Base-by-base conservation (phyloP, 2,888 invertebrate genomes). In the Drosophila sordidula region DNA sequence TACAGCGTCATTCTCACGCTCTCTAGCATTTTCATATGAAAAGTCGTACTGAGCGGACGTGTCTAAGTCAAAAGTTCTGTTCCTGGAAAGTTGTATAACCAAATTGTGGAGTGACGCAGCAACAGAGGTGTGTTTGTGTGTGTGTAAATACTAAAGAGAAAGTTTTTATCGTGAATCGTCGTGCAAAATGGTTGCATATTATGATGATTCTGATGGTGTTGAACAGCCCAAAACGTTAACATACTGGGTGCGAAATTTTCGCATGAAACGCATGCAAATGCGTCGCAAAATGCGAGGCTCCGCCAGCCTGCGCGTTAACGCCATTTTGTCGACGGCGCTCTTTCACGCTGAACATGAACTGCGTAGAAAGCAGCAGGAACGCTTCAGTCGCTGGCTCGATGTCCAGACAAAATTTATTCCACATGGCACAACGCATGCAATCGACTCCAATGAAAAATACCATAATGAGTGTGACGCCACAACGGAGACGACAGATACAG, bases 221-320 rank as follows among this genome's bases (percentile, higher is more conserved):
- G 75, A 75, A 39, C 85, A 87, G 62, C 89, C 89, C 16, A 87
- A 89, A 75, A 91, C 91, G 1, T 74, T 92, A 16, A 79, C 84
- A 32, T 92, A 93, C 84, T 94, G 94, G 94, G 94, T 94, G 64
- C 93, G 91, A 45, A 92, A 93, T 90, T 93, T 94, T 65, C 93
- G 93, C 74, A 84, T 92, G 59, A 94, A 94, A 90, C 94, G 93
- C 87, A 87, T 91, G 11, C 80, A 91, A 87, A 91, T 92, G 91
- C 91, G 90, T 80, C 92, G 93, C 63, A 93, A 93, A 79, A 88
- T 92, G 51, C 92, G 92, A 64, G 81, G 80, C 50, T 92, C 92
- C 44, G 93, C 92, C 56, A 93, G 93, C 75, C 92, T 94, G 39
- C 93, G 94, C 32, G 92, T 94, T 41, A 93, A 94, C 80, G 94